phyloP scores from a whole-genome alignment of 2,888 invertebrate genomes.

The Luperina nickerlii region DNA sequence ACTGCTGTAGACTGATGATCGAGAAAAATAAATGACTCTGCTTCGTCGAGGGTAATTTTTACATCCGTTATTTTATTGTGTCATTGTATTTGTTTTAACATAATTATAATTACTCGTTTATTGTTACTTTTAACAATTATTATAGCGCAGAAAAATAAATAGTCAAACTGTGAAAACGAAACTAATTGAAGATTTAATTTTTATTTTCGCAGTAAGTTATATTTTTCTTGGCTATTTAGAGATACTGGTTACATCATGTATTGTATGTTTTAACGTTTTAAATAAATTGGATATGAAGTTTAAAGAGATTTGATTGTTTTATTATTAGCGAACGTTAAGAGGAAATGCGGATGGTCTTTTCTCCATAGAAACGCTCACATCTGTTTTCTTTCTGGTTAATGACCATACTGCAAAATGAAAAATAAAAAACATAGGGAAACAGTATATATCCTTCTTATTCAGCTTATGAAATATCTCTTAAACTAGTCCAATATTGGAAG shows the following conservation, averaged over 20 bases:
- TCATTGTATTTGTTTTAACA: constrained; percentile 21
- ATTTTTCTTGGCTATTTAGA: constrained; percentile 4
- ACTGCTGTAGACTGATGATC: no score
- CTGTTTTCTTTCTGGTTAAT: no score
- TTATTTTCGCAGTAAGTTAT: background rate
- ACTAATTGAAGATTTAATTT: background rate
- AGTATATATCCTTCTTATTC: no score
- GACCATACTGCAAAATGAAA: no score
- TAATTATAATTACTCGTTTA: constrained; percentile 22
- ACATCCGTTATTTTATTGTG: background rate
- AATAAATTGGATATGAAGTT: constrained; percentile 58
- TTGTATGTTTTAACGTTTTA: constrained; percentile 56
- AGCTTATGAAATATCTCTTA: no score
- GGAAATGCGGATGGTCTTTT: no score
- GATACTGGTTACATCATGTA: constrained; percentile 35
- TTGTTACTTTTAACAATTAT: background rate
- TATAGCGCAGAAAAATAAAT: background rate
- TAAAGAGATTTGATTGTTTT: background rate
- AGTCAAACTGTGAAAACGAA: background rate
- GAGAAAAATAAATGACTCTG: background rate
- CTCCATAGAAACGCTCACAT: no score
- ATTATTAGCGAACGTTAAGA: no score
- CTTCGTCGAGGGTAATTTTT: no score
- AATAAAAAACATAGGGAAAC: no score
- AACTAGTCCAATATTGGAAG: no score